These are phyloP conservation scores for Ypsolopha scabrella DNA, from an alignment of 2,888 invertebrate genomes.

Conservation along the genomic window DNA sequence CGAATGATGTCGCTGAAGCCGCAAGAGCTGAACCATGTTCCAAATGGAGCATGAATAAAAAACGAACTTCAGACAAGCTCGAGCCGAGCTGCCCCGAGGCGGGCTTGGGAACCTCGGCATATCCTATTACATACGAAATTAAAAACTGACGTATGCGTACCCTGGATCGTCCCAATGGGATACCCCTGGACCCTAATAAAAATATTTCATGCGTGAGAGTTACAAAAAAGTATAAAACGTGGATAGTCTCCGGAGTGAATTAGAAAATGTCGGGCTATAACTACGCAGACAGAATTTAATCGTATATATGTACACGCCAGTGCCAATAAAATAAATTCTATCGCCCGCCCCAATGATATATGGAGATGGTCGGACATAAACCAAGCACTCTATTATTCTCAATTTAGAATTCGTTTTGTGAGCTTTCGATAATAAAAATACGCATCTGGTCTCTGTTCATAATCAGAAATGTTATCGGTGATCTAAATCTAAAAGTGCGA, in stretches of 20 bases:
- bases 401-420: neutral
- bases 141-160: constrained; percentile 15
- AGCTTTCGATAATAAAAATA: neutral
- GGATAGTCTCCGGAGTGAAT: no score
- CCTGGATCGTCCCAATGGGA: neutral
- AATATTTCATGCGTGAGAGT: no score
- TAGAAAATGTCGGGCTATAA: no score
- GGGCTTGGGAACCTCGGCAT: constrained; percentile 13
- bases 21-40: constrained; percentile 19
- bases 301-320: no score
- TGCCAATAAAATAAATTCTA: neutral
- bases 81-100: constrained; percentile 10
- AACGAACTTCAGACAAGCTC: constrained; percentile 26
- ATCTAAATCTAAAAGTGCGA: no score
- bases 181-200: no score
- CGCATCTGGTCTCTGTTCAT: neutral
- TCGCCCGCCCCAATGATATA: neutral
- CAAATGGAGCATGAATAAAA: constrained; percentile 57
- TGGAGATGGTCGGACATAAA: neutral
- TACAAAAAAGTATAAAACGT: no score
- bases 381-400: neutral
- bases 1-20: constrained; percentile 1
- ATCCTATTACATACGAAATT: constrained; percentile 28
- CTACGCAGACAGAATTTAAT: no score
- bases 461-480: no score